These are phyloP conservation scores for Trissolcus brochymenae DNA, from an alignment of 2,888 invertebrate species.

Conservation along the genomic window DNA sequence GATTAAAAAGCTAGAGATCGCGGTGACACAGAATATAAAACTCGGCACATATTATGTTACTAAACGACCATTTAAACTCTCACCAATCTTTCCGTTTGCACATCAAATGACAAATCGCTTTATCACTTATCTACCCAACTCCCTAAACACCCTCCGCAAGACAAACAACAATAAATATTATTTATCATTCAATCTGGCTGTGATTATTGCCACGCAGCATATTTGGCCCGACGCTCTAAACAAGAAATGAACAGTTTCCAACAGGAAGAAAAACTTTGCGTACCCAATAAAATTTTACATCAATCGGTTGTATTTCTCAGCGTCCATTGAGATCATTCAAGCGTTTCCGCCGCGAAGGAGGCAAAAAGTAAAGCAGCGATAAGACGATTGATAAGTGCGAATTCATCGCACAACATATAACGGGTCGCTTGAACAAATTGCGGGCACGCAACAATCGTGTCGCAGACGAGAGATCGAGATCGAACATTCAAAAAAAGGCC, in stretches of 20 bases:
- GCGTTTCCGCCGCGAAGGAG: too few relatives aligned
- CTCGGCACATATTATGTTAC: too few relatives aligned
- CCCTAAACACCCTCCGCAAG: background rate
- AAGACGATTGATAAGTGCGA: background rate
- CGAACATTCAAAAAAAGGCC: background rate
- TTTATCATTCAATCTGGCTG: constrained; percentile 7
- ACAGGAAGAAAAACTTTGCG: background rate
- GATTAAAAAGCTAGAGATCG: too few relatives aligned
- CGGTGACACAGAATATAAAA: too few relatives aligned
- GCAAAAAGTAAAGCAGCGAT: background rate
- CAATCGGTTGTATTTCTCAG: background rate
- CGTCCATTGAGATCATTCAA: too few relatives aligned
- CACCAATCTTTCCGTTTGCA: too few relatives aligned
- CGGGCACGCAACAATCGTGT: constrained; percentile 1
- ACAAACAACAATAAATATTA: constrained; percentile 6
- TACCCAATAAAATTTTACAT: constrained; percentile 4
- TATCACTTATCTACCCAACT: background rate
- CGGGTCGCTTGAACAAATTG: too few relatives aligned
- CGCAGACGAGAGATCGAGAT: background rate
- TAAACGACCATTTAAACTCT: too few relatives aligned
- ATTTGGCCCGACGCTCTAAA: constrained; percentile 2
- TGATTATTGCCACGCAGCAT: background rate
- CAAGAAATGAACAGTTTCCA: background rate
- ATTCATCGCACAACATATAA: background rate
- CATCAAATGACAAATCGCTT: constrained; percentile 2